Evolutionary conservation across 2,113 vertebrate species (phyloP).

Genomic region (Eira barbara): DNA sequence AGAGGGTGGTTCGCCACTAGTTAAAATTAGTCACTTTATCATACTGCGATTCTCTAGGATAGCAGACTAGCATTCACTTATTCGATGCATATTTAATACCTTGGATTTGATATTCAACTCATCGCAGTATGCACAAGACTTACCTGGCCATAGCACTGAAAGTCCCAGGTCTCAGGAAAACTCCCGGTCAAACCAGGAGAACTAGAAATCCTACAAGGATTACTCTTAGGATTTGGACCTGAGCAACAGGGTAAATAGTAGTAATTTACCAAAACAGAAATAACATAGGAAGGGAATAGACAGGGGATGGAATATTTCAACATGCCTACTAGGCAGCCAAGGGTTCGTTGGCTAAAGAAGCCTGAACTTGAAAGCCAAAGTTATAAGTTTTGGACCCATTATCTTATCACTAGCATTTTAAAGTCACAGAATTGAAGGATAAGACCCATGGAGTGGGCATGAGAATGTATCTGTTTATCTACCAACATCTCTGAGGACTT

Average conservation of each 20-base stretch:
- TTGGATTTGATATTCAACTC: neutral
- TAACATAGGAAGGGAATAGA: neutral
- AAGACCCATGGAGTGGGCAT: neutral
- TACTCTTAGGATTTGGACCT: neutral
- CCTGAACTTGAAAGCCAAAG: neutral
- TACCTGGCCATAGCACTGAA: neutral
- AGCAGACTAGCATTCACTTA: neutral
- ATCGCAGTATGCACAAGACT: neutral
- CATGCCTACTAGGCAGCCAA: neutral
- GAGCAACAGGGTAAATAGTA: rapidly evolving
- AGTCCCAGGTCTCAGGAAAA: neutral
- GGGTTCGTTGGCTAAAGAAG: neutral
- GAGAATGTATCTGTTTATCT: too few species aligned
- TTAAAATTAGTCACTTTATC: neutral
- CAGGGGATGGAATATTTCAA: neutral
- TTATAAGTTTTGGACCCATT: neutral
- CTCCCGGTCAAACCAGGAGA: neutral
- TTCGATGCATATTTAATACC: neutral
- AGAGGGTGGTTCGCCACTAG: neutral
- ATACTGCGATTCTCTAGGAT: neutral
- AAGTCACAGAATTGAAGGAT: neutral
- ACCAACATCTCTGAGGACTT: neutral
- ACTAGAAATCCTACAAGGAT: neutral
- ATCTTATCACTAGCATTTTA: neutral
- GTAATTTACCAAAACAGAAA: neutral